Evolutionary conservation across 2,113 vertebrate species (phyloP).

Genomic region (Rhynchomys soricoides): DNA sequence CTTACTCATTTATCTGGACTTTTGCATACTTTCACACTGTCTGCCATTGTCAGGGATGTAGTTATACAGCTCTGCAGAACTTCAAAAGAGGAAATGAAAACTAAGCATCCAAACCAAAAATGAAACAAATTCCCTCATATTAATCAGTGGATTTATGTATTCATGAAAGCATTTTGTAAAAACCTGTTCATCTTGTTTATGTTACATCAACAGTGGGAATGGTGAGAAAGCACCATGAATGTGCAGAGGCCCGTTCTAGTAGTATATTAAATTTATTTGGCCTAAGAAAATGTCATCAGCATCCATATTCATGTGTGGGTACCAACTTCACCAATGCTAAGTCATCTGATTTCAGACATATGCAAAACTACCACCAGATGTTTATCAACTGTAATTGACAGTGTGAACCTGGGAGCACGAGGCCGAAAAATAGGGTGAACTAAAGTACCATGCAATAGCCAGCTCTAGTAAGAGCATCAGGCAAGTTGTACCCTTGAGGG

Average conservation of each 20-base stretch:
- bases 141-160: constrained; percentile 58
- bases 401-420: background rate
- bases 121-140: constrained; percentile 61
- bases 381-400: background rate
- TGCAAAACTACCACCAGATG: constrained; percentile 57
- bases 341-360: constrained; percentile 53
- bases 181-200: constrained; percentile 66
- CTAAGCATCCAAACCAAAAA: constrained; percentile 61
- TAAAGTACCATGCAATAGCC: background rate
- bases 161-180: constrained; percentile 39
- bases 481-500: background rate
- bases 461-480: background rate
- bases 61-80: constrained; percentile 13
- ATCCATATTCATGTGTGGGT: background rate
- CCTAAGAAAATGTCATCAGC: constrained; percentile 46
- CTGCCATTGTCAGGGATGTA: constrained; percentile 51
- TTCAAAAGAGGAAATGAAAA: constrained; percentile 50
- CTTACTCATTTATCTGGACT: background rate
- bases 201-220: constrained; percentile 18
- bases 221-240: constrained; percentile 22
- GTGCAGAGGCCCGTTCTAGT: background rate
- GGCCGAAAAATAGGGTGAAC: background rate
- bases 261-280: constrained; percentile 37
- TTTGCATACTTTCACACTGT: constrained; percentile 38
- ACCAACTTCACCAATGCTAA: background rate